Evolutionary conservation across 1,140 invertebrate genomes (phyloP), one percentile per base, ranked within the genome.

Genomic region (Danaus plexippus): DNA sequence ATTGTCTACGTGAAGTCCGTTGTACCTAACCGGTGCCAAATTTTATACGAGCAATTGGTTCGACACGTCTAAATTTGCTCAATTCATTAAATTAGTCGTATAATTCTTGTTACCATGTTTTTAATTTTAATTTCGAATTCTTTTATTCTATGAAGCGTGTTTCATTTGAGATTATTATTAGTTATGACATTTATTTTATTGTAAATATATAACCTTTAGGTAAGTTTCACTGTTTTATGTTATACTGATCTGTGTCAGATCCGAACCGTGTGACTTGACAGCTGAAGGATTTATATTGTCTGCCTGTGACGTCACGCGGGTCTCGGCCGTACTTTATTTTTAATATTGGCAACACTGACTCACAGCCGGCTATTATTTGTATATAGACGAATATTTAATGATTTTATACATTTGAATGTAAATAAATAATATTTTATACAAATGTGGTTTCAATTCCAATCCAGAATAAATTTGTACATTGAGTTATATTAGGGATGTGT

Each of bases 11-110:
- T 52, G 63, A 75, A 77, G 75, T 81, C 77, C 75, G 52, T 75
- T 76, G 78, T 81, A 84, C 80, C 80, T 84, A 77, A 75, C 47
- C 66, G 77, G 77, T 76, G 80, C 75, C 78, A 83, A 83, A 80
- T 73, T 76, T 52, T 52, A 47, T 42, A 54, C 54, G n/a, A 57
- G 53, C 59, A 45, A 69, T 67, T 65, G 59, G 64, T 57, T 11
- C 69, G 66, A 54, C 53, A 55, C 59, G 65, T 62, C 67, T 61
- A 71, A 68, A 70, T 67, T 78, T 78, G 75, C 75, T 78, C 75
- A 78, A 78, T 68, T 69, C 55, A 56, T 52, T 49, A 13, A 49
- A 45, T 7, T 57, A 57, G 54, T 12, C 45, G 41, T 47, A 52
- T 49, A 42, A 15, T 15, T 57, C 48, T 57, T 52, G 55, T 57